Evolutionary conservation across 2,113 vertebrate species (phyloP).

Genomic region (Sarotherodon lohbergeri): DNA sequence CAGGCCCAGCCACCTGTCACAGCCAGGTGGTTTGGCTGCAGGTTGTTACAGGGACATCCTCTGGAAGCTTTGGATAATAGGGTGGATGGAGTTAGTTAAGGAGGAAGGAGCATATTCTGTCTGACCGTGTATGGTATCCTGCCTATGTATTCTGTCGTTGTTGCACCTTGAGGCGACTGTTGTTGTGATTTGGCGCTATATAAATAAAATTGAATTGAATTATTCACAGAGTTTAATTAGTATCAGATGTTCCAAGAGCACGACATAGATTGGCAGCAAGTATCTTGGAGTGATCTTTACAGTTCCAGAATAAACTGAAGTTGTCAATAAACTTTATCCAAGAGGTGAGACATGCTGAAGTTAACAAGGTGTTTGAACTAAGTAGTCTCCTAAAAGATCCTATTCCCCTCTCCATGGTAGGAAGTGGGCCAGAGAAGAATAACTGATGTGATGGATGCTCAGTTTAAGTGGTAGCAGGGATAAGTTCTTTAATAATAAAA

Average conservation of each 20-base stretch:
- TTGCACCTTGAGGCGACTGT: neutral
- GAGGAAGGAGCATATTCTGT: neutral
- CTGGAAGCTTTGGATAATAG: neutral
- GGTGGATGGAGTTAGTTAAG: neutral
- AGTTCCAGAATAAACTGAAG: neutral
- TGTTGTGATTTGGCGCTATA: neutral
- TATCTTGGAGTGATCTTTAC: neutral
- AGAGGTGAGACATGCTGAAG: neutral
- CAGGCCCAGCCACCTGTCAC: neutral
- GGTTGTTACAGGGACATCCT: neutral
- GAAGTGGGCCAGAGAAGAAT: neutral
- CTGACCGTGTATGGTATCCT: neutral
- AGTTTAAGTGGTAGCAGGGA: neutral
- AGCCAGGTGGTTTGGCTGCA: neutral
- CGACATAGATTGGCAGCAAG: neutral
- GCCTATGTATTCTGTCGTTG: neutral
- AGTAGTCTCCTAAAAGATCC: neutral
- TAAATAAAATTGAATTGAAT: neutral
- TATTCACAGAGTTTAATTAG: neutral
- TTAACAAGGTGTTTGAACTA: neutral
- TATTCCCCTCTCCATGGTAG: neutral
- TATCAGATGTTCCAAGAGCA: neutral
- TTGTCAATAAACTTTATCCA: neutral
- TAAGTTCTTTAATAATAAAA: neutral
- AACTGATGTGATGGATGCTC: neutral